Evolutionary conservation across 1,140 invertebrate genomes (phyloP), one percentile per base, ranked within the genome.

Genomic region (Mya arenaria): DNA sequence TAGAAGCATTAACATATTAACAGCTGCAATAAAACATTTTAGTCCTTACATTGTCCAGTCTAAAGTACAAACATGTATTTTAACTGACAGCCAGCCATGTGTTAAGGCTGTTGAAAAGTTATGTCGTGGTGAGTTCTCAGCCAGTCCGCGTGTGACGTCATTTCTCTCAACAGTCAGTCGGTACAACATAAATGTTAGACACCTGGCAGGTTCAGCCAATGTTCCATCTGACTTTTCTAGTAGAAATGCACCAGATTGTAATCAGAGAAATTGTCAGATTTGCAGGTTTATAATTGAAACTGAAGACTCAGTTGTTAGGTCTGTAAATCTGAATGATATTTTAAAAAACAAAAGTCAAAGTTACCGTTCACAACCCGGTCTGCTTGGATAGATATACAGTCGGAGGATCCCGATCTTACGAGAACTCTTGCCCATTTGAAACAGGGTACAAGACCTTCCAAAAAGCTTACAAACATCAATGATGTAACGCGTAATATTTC

Each of bases 91-190:
- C n/a, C n/a, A n/a, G n/a, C n/a, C n/a, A n/a, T n/a, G n/a, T n/a
- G n/a, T n/a, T n/a, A n/a, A n/a, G n/a, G n/a, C n/a, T n/a, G n/a
- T n/a, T n/a, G n/a, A n/a, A n/a, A 85, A 78, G 60, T 37, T 85
- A 32, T 83, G 71, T 65, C 23, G 71, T 19, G 80, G 84, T 3
- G 81, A 85, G 62, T 85, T 85, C 55, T 85, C 84, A 2, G 48
- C 71, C 10, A 83, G 80, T 72, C 72, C 84, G 4, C 17, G 73
- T 10, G 80, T 85, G 25, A 60, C 73, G 3, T 68, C 84, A 34
- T 85, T 83, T 30, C 41, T 85, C 8, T 84, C 77, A 4, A 66
- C 55, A 1, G 66, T 73, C 32, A 80, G 77, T 39, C 34, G 65
- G 15, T 79, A 75, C 41, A n/a, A 72, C 19, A 39, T 55, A n/a